These are phyloP conservation scores for Crepidodera aurea DNA, from an alignment of 2,888 invertebrate species.

Conservation along the genomic window DNA sequence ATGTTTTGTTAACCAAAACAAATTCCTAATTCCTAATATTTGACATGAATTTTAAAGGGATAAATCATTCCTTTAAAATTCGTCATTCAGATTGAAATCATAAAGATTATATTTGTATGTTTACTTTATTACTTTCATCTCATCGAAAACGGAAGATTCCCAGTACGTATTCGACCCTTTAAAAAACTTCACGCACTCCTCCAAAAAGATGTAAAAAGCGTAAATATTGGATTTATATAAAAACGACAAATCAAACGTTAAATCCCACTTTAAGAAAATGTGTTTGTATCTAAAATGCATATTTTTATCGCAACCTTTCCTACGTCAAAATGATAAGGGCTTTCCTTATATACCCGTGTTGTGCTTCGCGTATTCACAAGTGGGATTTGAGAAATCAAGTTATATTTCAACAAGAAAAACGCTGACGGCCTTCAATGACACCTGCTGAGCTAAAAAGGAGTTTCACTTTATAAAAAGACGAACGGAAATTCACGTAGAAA, in stretches of 20 bases:
- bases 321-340: constrained; percentile 26
- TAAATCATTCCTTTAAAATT: no score
- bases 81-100: not conserved
- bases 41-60: no score
- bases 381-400: constrained; percentile 19
- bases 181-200: not conserved
- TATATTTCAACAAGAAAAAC: constrained; percentile 23
- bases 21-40: no score
- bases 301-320: constrained; percentile 23
- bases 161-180: not conserved
- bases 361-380: constrained; percentile 17
- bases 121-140: not conserved
- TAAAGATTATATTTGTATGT: not conserved
- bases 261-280: constrained; percentile 26
- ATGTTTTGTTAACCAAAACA: no score
- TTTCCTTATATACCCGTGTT: constrained; percentile 8
- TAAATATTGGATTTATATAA: constrained; percentile 36
- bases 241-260: constrained; percentile 35
- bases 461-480: constrained; percentile 13
- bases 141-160: not conserved
- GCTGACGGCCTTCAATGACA: constrained; percentile 26
- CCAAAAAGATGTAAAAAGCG: constrained; percentile 23
- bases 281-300: constrained; percentile 26
- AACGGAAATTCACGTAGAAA: not conserved
- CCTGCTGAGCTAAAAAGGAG: constrained; percentile 23